Evolutionary conservation across 2,113 vertebrate species (phyloP), one percentile per base, ranked within the genome.

Genomic region (Pteropus alecto): DNA sequence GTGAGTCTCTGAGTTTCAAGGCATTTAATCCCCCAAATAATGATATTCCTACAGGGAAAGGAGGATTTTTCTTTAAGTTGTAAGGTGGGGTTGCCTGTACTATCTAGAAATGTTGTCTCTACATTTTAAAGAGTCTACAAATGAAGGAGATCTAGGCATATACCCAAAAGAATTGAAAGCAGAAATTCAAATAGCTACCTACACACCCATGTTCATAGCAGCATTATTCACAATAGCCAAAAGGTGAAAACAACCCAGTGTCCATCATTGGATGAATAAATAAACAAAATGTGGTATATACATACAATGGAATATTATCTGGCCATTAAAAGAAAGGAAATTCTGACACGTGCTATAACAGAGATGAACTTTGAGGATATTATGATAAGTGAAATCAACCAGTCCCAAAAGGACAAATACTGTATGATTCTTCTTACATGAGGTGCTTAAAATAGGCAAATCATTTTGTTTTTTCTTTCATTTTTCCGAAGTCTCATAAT

Each of bases 251-350:
- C 4, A 77, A 77, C 28, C 26, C 48, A 41, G 61, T 54, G 70
- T 65, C 70, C 28, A 90, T 73, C 68, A 48, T 6, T 71, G 70
- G 68, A 89, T 85, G 81, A 84, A 67, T 18, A 7, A 61, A 58
- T 77, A 41, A 95, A 83, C 74, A 78, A 79, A 95, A 90, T 33
- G 30, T 67, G 54, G 28, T 28, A 43, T 38, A 28, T 33, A 94
- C 18, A 22, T 18, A 65, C 60, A 73, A 65, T 30, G 51, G 54
- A 91, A 54, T 61, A 73, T 30, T 79, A 78, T 61, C 82, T 28
- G 41, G 74, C 43, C 90, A 51, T 87, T 90, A 86, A 97, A 97
- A 97, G 81, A 30, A 92, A 87, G 51, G 70, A 70, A 71, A 84
- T 63, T 58, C 76, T 93, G 79, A 65, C 24, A 67, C 12, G 13